Percentiles rank a stretch among this genome's conserved stretches.
Evolutionary conservation across 2,888 invertebrate species (phyloP).

Genomic region (Himalopsyche japonica): DNA sequence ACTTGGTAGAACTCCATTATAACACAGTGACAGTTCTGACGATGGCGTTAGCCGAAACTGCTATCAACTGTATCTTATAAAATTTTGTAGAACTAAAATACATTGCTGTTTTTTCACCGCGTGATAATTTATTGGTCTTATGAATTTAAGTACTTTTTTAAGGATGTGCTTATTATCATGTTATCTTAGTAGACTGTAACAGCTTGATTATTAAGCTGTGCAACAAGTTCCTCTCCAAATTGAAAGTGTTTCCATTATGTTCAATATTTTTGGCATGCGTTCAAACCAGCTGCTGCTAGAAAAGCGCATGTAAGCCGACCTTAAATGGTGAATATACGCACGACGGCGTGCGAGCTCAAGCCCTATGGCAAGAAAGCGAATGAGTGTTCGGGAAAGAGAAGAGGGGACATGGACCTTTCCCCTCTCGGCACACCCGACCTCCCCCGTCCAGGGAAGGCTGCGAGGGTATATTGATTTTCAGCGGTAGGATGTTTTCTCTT

Average conservation of each 20-base stretch:
- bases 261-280: not conserved
- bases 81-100: too few relatives aligned
- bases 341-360: not conserved
- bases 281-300: not conserved
- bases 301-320: not conserved
- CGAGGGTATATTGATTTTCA: constrained; percentile 40
- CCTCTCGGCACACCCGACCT: not conserved
- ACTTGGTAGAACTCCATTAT: too few relatives aligned
- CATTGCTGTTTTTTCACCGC: too few relatives aligned
- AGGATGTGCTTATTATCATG: too few relatives aligned
- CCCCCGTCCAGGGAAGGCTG: constrained; percentile 23
- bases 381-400: not conserved
- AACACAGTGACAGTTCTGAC: too few relatives aligned
- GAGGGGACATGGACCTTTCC: constrained; percentile 3
- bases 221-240: not conserved
- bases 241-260: not conserved
- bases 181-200: not conserved
- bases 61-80: too few relatives aligned
- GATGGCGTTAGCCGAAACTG: too few relatives aligned
- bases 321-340: not conserved
- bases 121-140: not conserved
- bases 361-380: not conserved
- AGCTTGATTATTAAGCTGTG: not conserved
- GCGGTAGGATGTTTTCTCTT: not conserved
- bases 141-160: not conserved